phyloP scores from a whole-genome alignment of 2,888 invertebrate genomes.

The Macrophya alboannulata region DNA sequence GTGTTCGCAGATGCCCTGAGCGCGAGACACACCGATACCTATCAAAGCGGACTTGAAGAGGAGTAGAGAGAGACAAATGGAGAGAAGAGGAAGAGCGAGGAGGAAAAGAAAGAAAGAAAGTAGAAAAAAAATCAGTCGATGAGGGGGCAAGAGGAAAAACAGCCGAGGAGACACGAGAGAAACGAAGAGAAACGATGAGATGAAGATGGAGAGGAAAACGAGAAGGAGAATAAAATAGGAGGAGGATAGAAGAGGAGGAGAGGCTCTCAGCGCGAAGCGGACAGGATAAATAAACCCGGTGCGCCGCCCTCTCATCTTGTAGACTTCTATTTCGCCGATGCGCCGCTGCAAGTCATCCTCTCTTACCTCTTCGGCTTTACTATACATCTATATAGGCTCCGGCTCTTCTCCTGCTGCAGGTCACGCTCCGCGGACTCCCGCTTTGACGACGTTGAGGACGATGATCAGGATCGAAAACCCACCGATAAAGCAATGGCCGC shows the following conservation, averaged over 20 bases:
- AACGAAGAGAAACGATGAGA: conserved; percentile 51
- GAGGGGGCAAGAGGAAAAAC: conserved; percentile 44
- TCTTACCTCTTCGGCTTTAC: conserved; percentile 29
- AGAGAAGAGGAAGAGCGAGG: conserved; percentile 24
- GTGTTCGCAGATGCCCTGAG: conserved; percentile 52
- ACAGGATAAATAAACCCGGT: conserved; percentile 78
- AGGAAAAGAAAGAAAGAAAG: conserved; percentile 40
- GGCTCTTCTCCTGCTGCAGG: conserved; percentile 26
- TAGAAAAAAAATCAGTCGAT: conserved; percentile 34
- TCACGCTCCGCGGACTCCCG: conserved; percentile 44
- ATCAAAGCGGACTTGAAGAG: conserved; percentile 61
- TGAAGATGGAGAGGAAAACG: conserved; percentile 47
- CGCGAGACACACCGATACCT: conserved; percentile 62
- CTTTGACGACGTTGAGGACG: conserved; percentile 17
- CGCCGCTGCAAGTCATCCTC: conserved; percentile 58
- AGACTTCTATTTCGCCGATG: conserved; percentile 77
- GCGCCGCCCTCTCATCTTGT: conserved; percentile 78
- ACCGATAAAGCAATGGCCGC: conserved; percentile 31
- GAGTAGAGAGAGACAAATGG: conserved; percentile 38
- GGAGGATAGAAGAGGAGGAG: conserved; percentile 42
- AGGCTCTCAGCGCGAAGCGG: conserved; percentile 65
- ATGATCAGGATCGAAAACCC: not conserved
- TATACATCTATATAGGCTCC: conserved; percentile 8
- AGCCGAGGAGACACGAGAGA: conserved; percentile 45
- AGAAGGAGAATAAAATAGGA: conserved; percentile 41